Conservation (phyloP, 2,888 invertebrate species). For the Nudaria mundana region DNA sequence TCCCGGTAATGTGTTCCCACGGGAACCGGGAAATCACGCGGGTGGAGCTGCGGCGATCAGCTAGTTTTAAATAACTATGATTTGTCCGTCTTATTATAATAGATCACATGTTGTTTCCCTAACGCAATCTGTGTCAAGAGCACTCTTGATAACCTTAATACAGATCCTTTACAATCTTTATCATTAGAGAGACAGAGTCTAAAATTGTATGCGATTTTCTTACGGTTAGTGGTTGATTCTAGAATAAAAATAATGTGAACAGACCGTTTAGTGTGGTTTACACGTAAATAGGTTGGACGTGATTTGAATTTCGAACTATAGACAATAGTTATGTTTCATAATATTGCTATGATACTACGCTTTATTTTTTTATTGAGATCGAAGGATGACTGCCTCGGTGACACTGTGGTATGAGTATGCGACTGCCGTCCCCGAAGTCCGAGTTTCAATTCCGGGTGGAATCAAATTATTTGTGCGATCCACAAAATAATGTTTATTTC, state of each 20-base stretch:
- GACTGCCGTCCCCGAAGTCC: no score
- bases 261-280: constrained; percentile 40
- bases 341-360: constrained; percentile 10
- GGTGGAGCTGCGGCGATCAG: not conserved
- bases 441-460: no score
- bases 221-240: constrained; percentile 40
- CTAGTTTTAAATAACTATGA: constrained; percentile 2
- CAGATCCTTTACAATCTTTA: constrained; percentile 20
- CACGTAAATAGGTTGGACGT: constrained; percentile 68
- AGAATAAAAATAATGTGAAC: constrained; percentile 48
- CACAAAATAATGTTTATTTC: no score
- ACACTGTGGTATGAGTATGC: no score
- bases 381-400: no score
- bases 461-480: no score
- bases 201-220: constrained; percentile 32
- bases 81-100: constrained; percentile 14
- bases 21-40: no score
- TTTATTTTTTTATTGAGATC: constrained; percentile 22
- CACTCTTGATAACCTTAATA: constrained; percentile 31
- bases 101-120: constrained; percentile 57
- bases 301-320: constrained; percentile 37
- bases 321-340: constrained; percentile 19
- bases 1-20: not conserved
- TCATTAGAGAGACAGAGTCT: constrained; percentile 26
- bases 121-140: constrained; percentile 66